Base-by-base conservation (phyloP, 2,113 vertebrate species). In the Gnathonemus echidnorhynchus region DNA sequence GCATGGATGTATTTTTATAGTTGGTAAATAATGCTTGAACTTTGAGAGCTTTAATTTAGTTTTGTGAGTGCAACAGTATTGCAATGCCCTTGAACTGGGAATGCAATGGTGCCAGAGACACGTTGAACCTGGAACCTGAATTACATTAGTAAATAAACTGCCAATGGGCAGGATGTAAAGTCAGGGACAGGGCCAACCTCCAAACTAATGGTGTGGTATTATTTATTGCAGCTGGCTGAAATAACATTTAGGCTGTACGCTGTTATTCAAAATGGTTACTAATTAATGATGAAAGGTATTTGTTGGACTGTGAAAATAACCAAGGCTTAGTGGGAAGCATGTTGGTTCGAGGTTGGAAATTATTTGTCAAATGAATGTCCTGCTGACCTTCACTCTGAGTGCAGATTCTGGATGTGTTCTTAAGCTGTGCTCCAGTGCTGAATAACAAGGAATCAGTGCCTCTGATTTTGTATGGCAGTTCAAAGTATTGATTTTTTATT, bases 371-470 rank as follows among this genome's bases (percentile, higher is more conserved):
- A 66, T 66, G 8, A 66, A 66, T 66, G 58, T 66, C 58, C 58
- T 85, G 48, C 89, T 93, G 93, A 95, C 93, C 94, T 95, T 95
- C 93, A 92, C 48, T 39, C 9, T 85, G 88, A 90, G 90, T 91
- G 91, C 92, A 93, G 91, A 92, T 91, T 92, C 88, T 53, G 87
- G 91, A 93, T 93, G 94, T 94, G 92, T 92, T 92, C 93, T 90
- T 90, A 84, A 91, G 87, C 89, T 92, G 87, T 66, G 91, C 90
- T 86, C 86, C 1, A 74, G 93, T 94, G 93, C 95, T 94, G 93
- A 95, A 94, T 95, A 93, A 94, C 89, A 92, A 89, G 11, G 50
- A 90, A 95, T 95, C 94, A 95, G 94, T 95, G 94, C 92, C 94
- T 95, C 90, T 94, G 93, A 93, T 94, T 93, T 94, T 94, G 89